Evolutionary conservation across 2,888 invertebrate species (phyloP).

Genomic region (Branchellion lobata): DNA sequence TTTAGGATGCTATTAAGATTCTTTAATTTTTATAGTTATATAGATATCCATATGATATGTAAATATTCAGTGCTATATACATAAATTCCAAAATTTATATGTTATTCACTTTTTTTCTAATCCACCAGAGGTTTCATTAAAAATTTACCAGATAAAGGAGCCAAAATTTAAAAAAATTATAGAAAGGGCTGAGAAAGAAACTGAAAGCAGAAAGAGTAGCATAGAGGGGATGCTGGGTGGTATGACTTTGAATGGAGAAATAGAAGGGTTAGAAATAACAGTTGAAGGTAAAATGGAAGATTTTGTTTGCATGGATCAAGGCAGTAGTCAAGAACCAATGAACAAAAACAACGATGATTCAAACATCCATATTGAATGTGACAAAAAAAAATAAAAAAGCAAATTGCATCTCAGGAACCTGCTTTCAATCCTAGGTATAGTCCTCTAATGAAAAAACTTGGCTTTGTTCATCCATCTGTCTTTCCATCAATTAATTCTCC

Average conservation of each 20-base stretch:
- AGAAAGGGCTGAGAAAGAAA: neutral
- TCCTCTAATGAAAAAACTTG: neutral
- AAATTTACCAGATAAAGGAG: neutral
- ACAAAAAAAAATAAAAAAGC: neutral
- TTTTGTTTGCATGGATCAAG: no score
- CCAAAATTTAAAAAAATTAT: neutral
- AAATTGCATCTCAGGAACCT: neutral
- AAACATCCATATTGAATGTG: no score
- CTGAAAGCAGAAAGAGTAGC: neutral
- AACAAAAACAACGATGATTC: neutral
- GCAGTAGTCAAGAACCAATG: no score
- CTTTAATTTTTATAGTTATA: no score
- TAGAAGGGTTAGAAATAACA: no score
- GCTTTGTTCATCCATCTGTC: neutral
- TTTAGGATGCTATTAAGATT: no score
- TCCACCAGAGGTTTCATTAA: neutral
- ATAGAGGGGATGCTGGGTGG: neutral
- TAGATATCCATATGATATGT: no score
- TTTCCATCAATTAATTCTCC: no score
- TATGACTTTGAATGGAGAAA: neutral
- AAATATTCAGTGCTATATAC: no score
- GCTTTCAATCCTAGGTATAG: neutral
- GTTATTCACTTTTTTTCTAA: no score
- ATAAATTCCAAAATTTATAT: no score
- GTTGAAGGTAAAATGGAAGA: no score